These are phyloP conservation scores for Falcaria lacertinaria DNA, from an alignment of 2,888 invertebrate genomes.

Conservation along the genomic window DNA sequence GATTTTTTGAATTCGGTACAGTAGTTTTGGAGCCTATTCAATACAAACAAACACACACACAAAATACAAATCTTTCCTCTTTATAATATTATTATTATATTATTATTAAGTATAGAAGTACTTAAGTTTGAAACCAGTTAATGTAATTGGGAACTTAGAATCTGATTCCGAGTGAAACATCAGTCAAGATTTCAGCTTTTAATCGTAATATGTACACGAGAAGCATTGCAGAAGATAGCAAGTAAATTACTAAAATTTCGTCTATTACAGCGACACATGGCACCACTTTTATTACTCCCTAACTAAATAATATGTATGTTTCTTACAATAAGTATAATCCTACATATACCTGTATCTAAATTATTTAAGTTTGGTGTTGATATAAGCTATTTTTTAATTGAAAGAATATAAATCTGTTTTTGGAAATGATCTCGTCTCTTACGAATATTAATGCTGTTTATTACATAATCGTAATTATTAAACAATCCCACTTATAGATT, in stretches of 20 bases:
- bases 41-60: too few species aligned
- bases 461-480: too few species aligned
- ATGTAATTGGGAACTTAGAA: too few species aligned
- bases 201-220: constrained; percentile 9
- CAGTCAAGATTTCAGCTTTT: background rate
- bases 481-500: background rate
- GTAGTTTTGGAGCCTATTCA: too few species aligned
- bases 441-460: too few species aligned
- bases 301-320: background rate
- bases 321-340: background rate
- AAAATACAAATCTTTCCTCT: too few species aligned
- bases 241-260: constrained; percentile 19
- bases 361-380: too few species aligned
- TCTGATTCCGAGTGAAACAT: background rate
- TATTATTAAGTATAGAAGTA: too few species aligned
- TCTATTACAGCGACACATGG: constrained; percentile 29
- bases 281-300: constrained; percentile 21
- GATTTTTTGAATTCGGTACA: too few species aligned
- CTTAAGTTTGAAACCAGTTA: too few species aligned
- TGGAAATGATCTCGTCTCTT: background rate
- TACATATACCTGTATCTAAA: background rate
- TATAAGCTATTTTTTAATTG: too few species aligned
- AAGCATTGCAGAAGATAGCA: constrained; percentile 17
- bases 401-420: background rate
- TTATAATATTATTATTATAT: too few species aligned